Evolutionary conservation across 2,797 vertebrate genomes (phyloP), one percentile per base, ranked within the genome.

Genomic region (Neosalanx taihuensis): DNA sequence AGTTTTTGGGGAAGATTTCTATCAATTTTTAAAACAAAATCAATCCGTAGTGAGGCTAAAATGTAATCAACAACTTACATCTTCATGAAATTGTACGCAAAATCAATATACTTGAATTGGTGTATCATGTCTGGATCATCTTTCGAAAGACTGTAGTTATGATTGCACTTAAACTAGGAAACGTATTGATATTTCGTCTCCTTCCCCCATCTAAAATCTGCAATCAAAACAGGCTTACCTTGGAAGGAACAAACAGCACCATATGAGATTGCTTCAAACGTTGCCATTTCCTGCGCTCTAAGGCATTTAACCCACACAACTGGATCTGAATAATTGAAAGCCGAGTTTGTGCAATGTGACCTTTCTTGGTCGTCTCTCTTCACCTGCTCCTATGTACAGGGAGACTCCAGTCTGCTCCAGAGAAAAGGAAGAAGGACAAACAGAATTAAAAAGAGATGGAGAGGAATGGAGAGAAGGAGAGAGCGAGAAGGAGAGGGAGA

Each of bases 231-330:
- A 46, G 60, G 29, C 49, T 68, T 77, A 70, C 70, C 63, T 71
- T 29, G 41, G 57, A 64, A 69, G 68, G 31, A 64, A 79, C 64
- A 81, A 77, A 75, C 70, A 76, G 65, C 68, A 60, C 64, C 35
- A 74, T 77, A 62, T 73, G 79, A 83, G 78, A 72, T 73, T 56
- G 20, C 78, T 81, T 85, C 72, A 81, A 77, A 80, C 61, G 69
- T 75, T 15, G 61, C 56, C 62, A 69, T 67, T 81, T 79, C 31
- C 61, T 67, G 63, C 51, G 62, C 73, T 73, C 65, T 12, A 56
- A 67, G 72, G 69, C 67, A 76, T 78, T 83, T 81, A 83, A 79
- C 82, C 74, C 73, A 64, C 29, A 72, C 74, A 73, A 67, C 76
- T 64, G 58, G 15, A 68, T 67, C 70, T 79, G 74, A 79, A 79